Base-by-base conservation (phyloP, 2,797 vertebrate genomes). In the Chaetodon trifasciatus region DNA sequence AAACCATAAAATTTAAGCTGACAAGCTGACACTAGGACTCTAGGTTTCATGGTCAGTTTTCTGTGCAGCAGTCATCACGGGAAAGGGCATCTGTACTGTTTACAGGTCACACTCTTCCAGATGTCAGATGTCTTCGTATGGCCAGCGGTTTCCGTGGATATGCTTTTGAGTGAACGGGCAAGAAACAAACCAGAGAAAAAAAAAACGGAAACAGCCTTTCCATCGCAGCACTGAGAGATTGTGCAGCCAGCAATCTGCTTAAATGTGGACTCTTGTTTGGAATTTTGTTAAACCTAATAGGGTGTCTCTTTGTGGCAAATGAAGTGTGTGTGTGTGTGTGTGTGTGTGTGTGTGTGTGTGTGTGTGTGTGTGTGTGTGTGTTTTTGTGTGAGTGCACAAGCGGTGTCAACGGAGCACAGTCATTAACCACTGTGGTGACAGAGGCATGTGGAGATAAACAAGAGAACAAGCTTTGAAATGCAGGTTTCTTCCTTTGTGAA, bases 381-480 rank as follows among this genome's bases (percentile, higher is more conserved):
- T 52, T 40, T 21, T n/a, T 40, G 16, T 47, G 50, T 70, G 50
- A 21, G 12, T 62, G 64, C 57, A 65, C 13, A 1, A 28, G 56
- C 47, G 53, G 47, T 60, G 49, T 70, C 46, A 65, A 28, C 28
- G 37, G 47, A 68, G 70, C 37, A 56, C 10, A 44, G 40, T n/a
- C 68, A 85, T 81, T 86, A 79, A 55, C 49, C 19, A 57, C 68
- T 0, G 5, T 47, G 7, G 71, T 35, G 42, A 52, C 77, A 39
- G 74, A 13, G 39, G 40, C 32, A 52, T 8, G 32, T 8, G 7
- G 21, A 70, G 65, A 47, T 63, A 68, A 82, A 84, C 68, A 74
- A 62, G 11, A 80, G 15, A 37, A 6, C 13, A n/a, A 11, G 37
- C 32, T 71, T 44, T 68, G 16, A 78, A 49, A 62, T 61, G 64